Evolutionary conservation across 2,888 invertebrate genomes (phyloP), one percentile per base, ranked within the genome.

Genomic region (Tipula unca): DNA sequence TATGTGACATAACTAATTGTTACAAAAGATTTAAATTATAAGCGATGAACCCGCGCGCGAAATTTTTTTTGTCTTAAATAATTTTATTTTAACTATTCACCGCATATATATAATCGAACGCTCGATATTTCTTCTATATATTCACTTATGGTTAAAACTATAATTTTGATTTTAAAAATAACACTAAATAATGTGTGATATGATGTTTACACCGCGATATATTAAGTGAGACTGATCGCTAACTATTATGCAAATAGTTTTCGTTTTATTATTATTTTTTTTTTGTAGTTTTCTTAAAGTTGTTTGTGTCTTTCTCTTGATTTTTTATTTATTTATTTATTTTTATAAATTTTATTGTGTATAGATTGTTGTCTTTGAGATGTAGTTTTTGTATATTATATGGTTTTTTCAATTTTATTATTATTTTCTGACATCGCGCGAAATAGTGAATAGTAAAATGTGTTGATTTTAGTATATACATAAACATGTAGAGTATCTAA

Each of bases 211-310:
- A 39, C 86, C 85, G 85, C 87, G 85, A 86, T 86, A 86, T 86
- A 85, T 87, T 87, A 86, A 86, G 85, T 86, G 86, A 86, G 86
- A 87, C 87, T 87, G 86, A 87, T 87, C 86, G 86, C 86, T 86
- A 86, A 86, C 85, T 87, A 87, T 87, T 87, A 87, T 87, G 86
- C 87, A 87, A 87, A 87, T 87, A 87, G 84, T 84, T 84, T 84
- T 84, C 20, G 36, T 35, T 84, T 84, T 36, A 83, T 83, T 32
- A 29, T 17, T 32, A 17, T 20, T 82, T 83, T 83, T 83, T 83
- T 83, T 83, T n/a, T 83, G 4, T 29, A n/a, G 14, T 83, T 83
- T 83, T 32, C 17, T 83, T 83, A 35, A 32, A 32, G 29, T 32
- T 29, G 83, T 83, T 83, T 83, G 29, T 83, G 29, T 83, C 35